phyloP scores from a whole-genome alignment of 2,113 vertebrate genomes.

The Lepus europaeus region DNA sequence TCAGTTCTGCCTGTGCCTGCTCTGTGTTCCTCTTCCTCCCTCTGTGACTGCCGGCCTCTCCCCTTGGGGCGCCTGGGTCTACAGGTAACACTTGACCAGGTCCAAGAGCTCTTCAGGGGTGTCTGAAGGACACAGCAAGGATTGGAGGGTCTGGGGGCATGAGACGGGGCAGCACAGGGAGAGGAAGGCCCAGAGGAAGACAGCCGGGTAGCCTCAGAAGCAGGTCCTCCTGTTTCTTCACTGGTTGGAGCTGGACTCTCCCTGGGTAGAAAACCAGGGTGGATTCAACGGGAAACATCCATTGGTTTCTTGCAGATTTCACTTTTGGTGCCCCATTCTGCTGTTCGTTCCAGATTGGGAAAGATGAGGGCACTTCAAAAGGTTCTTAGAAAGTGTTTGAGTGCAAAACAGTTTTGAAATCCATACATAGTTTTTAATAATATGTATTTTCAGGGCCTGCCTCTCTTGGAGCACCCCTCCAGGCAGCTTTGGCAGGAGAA shows the following conservation, averaged over 20 bases:
- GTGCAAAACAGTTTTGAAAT: too few relatives aligned
- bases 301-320: background rate
- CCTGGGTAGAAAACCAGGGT: background rate
- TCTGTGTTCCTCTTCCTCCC: background rate
- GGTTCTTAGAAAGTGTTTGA: too few relatives aligned
- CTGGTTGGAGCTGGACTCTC: background rate
- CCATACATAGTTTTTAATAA: too few relatives aligned
- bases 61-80: background rate
- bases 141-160: background rate
- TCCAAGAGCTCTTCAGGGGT: background rate
- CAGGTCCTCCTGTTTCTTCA: background rate
- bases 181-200: background rate
- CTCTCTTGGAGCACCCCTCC: too few relatives aligned
- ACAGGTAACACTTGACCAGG: background rate
- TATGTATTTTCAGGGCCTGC: too few relatives aligned
- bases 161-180: background rate
- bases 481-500: too few relatives aligned
- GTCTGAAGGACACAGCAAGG: background rate
- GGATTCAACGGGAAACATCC: background rate
- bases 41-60: background rate
- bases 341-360: background rate
- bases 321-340: background rate
- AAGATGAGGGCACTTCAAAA: background rate
- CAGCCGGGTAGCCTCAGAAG: background rate
- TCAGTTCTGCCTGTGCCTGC: background rate